Percentiles rank a stretch among this genome's conserved stretches.
Evolutionary conservation across 2,888 invertebrate genomes (phyloP).

Genomic region (Drosophila quinaria): DNA sequence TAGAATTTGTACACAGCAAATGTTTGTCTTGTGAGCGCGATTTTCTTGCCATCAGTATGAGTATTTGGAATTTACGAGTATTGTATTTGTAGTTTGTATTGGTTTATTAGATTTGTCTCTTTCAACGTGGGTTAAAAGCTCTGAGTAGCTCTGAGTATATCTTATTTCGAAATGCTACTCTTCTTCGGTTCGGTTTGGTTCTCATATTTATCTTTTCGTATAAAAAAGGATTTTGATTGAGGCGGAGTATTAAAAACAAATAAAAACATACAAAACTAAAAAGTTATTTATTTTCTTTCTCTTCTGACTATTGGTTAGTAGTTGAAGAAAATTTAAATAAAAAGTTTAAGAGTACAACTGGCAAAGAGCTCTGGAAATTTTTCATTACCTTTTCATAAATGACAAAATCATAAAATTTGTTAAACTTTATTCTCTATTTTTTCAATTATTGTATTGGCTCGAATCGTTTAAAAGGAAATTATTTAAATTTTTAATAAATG

Average conservation of each 20-base stretch:
- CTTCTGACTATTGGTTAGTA: slow-evolving; percentile 60
- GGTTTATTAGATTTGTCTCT: slow-evolving; percentile 52
- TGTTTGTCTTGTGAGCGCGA: slow-evolving; percentile 77
- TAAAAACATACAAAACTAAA: slow-evolving; percentile 70
- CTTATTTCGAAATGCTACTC: slow-evolving; percentile 42
- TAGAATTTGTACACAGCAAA: slow-evolving; percentile 46
- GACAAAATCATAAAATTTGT: slow-evolving; percentile 47
- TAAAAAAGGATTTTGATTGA: slow-evolving; percentile 85
- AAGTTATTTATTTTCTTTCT: slow-evolving; percentile 51
- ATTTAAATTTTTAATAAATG: background rate
- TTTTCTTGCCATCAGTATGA: slow-evolving; percentile 57
- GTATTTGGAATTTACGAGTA: slow-evolving; percentile 29
- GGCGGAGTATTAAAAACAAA: slow-evolving; percentile 85
- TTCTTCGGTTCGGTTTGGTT: slow-evolving; percentile 77
- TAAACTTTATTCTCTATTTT: slow-evolving; percentile 17
- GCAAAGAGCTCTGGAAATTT: slow-evolving; percentile 85
- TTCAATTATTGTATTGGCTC: slow-evolving; percentile 2
- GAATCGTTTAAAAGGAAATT: background rate
- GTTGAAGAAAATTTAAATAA: slow-evolving; percentile 61
- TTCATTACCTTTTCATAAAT: slow-evolving; percentile 78
- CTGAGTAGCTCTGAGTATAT: slow-evolving; percentile 62
- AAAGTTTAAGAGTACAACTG: slow-evolving; percentile 84
- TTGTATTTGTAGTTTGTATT: slow-evolving; percentile 27
- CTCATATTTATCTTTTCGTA: slow-evolving; percentile 85
- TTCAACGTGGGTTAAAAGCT: slow-evolving; percentile 59